These are phyloP conservation scores for Ameiurus melas DNA, from an alignment of 2,113 vertebrate genomes.

Conservation along the genomic window DNA sequence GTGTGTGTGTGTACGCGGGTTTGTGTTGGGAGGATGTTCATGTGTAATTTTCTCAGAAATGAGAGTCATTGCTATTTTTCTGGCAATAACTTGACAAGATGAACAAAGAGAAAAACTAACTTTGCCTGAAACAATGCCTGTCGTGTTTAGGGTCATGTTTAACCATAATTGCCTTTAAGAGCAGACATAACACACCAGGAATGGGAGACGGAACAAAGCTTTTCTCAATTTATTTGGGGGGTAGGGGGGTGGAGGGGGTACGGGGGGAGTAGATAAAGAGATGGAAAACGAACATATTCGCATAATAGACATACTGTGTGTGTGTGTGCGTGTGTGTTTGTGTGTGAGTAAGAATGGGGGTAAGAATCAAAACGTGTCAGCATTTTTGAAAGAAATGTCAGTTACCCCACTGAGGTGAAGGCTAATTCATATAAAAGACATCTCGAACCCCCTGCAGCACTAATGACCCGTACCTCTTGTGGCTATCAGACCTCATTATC, in stretches of 20 bases:
- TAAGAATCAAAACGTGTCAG: slow-evolving; percentile 23
- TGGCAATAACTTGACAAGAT: slow-evolving; percentile 50
- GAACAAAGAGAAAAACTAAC: slow-evolving; percentile 61
- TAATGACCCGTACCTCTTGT: slow-evolving; percentile 27
- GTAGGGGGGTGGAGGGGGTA: slow-evolving; percentile 31
- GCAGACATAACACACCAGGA: slow-evolving; percentile 66
- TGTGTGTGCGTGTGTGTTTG: not conserved
- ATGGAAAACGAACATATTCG: slow-evolving; percentile 63
- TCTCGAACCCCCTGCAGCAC: not conserved
- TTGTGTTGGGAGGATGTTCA: slow-evolving; percentile 32
- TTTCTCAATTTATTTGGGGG: slow-evolving; percentile 45
- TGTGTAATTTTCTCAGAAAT: slow-evolving; percentile 52
- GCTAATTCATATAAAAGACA: not conserved
- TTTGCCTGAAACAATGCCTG: slow-evolving; percentile 55
- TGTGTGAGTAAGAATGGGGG: slow-evolving; percentile 48
- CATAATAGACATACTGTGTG: slow-evolving; percentile 56
- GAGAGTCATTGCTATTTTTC: slow-evolving; percentile 60
- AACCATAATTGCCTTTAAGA: slow-evolving; percentile 70
- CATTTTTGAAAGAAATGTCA: slow-evolving; percentile 18
- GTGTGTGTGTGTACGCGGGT: slow-evolving; percentile 19
- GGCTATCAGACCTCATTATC: slow-evolving; percentile 41
- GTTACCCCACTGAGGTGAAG: slow-evolving; percentile 23
- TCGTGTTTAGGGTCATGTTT: slow-evolving; percentile 56
- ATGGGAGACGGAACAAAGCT: slow-evolving; percentile 66
- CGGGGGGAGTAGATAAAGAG: slow-evolving; percentile 49